Conservation (phyloP, 1,140 invertebrate species). For the Melitaea cinxia region DNA sequence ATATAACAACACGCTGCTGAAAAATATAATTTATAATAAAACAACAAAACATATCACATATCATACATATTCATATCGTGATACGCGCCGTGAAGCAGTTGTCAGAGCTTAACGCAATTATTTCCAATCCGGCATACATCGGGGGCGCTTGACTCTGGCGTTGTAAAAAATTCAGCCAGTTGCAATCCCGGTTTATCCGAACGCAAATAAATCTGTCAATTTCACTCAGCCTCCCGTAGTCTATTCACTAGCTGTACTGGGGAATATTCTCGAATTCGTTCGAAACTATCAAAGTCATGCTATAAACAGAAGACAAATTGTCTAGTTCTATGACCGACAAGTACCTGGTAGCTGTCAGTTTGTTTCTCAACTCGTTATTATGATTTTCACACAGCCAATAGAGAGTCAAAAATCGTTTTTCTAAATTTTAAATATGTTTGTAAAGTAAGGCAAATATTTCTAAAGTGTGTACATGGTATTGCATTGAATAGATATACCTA, state of each 20-base stretch:
- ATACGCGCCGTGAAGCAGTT: constrained; percentile 40
- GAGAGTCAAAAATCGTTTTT: no score
- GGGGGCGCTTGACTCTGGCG: constrained; percentile 32
- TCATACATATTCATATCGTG: constrained; percentile 1
- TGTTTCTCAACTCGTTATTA: no score
- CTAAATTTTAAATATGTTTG: no score
- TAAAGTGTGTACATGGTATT: no score
- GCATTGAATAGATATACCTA: no score
- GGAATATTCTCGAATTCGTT: constrained; percentile 37
- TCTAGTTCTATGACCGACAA: no score
- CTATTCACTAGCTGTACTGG: constrained; percentile 51
- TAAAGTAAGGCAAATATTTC: no score
- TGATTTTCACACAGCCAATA: no score
- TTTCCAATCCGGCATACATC: constrained; percentile 41
- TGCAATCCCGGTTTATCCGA: constrained; percentile 71
- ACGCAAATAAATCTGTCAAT: constrained; percentile 81
- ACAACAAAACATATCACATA: not conserved
- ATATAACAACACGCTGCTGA: not conserved
- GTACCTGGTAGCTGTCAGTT: no score
- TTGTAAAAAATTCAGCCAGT: constrained; percentile 73
- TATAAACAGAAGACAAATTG: not conserved
- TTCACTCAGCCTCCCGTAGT: constrained; percentile 73
- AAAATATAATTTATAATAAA: not conserved
- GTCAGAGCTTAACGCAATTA: constrained; percentile 54
- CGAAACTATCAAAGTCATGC: constrained; percentile 14